Percentiles rank a stretch among this genome's conserved stretches.
Conservation (phyloP, 2,113 vertebrate species). For the Mormoops blainvillei region DNA sequence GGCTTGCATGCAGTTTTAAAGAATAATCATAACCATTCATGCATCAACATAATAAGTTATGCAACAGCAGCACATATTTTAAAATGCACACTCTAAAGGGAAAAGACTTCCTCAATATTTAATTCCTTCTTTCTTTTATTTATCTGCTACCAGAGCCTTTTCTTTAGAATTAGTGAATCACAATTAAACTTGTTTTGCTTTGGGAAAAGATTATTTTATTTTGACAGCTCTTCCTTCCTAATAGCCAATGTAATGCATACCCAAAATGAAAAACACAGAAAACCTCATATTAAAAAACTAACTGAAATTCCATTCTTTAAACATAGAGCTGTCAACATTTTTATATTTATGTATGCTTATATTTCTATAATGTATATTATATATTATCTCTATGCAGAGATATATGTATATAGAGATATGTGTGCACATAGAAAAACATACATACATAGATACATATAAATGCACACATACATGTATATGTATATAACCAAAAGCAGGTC, state of each 20-base stretch:
- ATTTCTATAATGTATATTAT: not conserved
- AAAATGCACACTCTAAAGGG: not conserved
- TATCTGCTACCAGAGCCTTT: not conserved
- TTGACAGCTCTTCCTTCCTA: not conserved
- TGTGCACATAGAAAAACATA: not conserved
- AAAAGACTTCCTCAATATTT: not conserved
- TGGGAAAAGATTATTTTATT: not conserved
- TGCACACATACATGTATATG: not conserved
- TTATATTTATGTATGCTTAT: not conserved
- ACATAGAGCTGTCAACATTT: not conserved
- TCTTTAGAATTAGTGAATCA: conserved; percentile 21
- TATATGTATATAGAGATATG: not conserved
- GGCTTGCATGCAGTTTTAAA: conserved; percentile 30
- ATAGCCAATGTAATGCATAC: not conserved
- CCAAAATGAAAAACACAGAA: not conserved
- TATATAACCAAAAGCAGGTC: not conserved
- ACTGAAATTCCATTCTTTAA: not conserved
- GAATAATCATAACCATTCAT: conserved; percentile 9
- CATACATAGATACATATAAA: not conserved
- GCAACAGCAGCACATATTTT: not conserved
- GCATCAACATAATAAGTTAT: not conserved
- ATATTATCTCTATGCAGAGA: not conserved
- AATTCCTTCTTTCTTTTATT: conserved; percentile 7
- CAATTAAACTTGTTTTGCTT: conserved; percentile 10
- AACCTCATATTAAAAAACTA: not conserved